Conservation (phyloP, 1,140 invertebrate genomes). For the Gyrodactylus bullatarudis region DNA sequence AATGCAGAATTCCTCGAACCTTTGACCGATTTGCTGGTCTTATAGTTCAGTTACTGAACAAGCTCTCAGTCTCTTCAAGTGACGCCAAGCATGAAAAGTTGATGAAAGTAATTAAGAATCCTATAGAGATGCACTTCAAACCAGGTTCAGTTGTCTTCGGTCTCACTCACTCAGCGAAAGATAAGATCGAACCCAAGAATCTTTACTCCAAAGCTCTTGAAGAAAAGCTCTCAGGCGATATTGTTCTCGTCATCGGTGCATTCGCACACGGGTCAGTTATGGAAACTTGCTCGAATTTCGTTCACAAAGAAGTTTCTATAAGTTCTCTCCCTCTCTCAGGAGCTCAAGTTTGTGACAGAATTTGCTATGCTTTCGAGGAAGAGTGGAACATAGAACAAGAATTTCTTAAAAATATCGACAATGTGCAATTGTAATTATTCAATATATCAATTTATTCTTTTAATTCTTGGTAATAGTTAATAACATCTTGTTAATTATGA, state of each 20-base stretch:
- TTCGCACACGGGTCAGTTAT: neutral
- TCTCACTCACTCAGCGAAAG: neutral
- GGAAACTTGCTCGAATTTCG: neutral
- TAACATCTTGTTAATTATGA: too few relatives aligned
- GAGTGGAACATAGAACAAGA: neutral
- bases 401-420: neutral
- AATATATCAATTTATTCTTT: neutral
- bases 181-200: neutral
- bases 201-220: neutral
- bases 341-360: neutral
- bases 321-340: neutral
- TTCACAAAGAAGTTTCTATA: neutral
- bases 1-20: constrained; percentile 81
- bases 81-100: neutral
- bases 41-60: constrained; percentile 84
- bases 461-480: too few relatives aligned
- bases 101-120: neutral
- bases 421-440: neutral
- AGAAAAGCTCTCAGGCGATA: neutral
- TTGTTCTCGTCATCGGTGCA: neutral
- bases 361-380: neutral
- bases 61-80: constrained; percentile 25
- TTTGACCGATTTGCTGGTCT: constrained; percentile 88
- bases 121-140: neutral
- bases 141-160: neutral